These are phyloP conservation scores for Epiblema foenella DNA, from an alignment of 2,888 invertebrate species.

Conservation along the genomic window DNA sequence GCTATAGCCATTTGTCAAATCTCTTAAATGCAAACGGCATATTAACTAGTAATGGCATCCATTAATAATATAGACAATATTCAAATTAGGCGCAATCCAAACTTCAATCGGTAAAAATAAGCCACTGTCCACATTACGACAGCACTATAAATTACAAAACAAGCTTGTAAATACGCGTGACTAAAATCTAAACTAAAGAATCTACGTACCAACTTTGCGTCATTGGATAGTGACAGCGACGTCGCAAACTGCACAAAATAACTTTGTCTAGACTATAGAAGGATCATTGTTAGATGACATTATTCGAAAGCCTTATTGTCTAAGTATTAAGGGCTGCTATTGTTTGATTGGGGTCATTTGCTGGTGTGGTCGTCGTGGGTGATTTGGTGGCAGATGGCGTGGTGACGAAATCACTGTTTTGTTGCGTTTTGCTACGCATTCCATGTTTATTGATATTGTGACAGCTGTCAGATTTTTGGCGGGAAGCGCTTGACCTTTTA, in stretches of 20 bases:
- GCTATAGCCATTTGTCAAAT: conserved; percentile 29
- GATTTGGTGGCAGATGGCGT: conserved; percentile 63
- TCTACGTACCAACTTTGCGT: neutral
- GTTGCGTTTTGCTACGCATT: conserved; percentile 52
- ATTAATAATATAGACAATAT: conserved; percentile 43
- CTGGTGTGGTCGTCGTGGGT: conserved; percentile 32
- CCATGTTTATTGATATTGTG: conserved; percentile 49
- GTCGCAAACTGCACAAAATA: conserved; percentile 7
- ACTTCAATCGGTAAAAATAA: conserved; percentile 56
- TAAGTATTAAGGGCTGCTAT: conserved; percentile 8
- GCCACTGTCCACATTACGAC: conserved; percentile 46
- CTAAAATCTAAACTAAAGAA: conserved; percentile 13
- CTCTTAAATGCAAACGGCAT: conserved; percentile 33
- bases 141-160: conserved; percentile 38
- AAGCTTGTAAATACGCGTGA: neutral
- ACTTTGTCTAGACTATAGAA: conserved; percentile 26
- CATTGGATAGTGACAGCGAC: neutral
- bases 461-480: conserved; percentile 53
- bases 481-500: conserved; percentile 40
- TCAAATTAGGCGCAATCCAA: conserved; percentile 49
- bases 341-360: conserved; percentile 22
- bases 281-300: conserved; percentile 15
- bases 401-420: conserved; percentile 56
- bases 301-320: conserved; percentile 1
- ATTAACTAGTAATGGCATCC: conserved; percentile 34